Evolutionary conservation across 2,888 invertebrate genomes (phyloP).

Genomic region (Bruchidius siliquastri): DNA sequence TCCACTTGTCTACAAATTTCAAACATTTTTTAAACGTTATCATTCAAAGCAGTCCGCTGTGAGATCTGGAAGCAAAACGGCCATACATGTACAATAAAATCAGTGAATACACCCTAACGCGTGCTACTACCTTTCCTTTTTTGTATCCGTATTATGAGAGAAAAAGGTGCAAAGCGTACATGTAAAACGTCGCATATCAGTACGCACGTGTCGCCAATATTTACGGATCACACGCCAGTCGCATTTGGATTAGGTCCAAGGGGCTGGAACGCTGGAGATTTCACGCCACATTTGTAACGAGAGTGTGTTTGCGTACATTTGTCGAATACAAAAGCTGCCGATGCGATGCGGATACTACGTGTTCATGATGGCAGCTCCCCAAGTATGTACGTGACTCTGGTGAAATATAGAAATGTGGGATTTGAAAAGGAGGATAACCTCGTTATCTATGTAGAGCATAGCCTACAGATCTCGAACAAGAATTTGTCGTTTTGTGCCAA

Average conservation of each 20-base stretch:
- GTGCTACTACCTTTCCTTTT: neutral
- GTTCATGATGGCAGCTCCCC: neutral
- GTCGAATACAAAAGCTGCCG: neutral
- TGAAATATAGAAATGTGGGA: neutral
- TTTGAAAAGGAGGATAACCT: neutral
- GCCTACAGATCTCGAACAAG: neutral
- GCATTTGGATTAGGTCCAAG: neutral
- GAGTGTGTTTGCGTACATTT: neutral
- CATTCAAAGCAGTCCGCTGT: no score
- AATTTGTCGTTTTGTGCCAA: no score
- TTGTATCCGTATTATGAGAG: neutral
- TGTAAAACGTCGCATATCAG: neutral
- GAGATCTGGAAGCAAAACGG: neutral
- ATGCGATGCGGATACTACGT: neutral
- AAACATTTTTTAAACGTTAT: no score
- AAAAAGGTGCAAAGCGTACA: neutral
- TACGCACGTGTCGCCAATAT: neutral
- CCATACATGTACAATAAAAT: no score
- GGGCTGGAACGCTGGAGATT: neutral
- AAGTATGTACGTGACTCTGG: neutral
- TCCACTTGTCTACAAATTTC: no score
- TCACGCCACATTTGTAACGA: neutral
- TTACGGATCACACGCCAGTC: neutral
- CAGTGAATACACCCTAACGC: no score
- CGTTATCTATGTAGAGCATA: neutral